These are phyloP conservation scores for Gastracanthus pulcherrimus DNA, from an alignment of 2,888 invertebrate species.

Conservation along the genomic window DNA sequence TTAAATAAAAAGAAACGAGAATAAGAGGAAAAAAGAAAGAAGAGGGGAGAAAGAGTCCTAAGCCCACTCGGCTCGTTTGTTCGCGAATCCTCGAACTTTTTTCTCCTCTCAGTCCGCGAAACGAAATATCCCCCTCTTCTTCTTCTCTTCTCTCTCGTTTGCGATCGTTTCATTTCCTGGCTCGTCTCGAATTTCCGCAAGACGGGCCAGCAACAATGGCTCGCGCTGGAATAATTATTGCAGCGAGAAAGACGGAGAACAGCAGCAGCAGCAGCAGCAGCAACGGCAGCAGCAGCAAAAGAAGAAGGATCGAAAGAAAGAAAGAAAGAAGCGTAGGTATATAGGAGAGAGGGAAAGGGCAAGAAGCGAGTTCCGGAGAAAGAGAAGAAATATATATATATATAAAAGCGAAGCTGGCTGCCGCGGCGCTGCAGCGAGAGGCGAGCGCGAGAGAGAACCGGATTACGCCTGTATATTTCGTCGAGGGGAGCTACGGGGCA, in stretches of 20 bases:
- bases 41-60: constrained; percentile 27
- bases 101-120: constrained; percentile 49
- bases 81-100: constrained; percentile 56
- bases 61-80: constrained; percentile 57
- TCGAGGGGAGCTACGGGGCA: constrained; percentile 60
- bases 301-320: background rate
- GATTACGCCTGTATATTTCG: constrained; percentile 59
- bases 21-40: constrained; percentile 1
- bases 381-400: background rate
- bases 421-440: background rate
- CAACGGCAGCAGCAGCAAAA: constrained; percentile 22
- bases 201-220: constrained; percentile 59
- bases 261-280: background rate
- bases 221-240: constrained; percentile 58
- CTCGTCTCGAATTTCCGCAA: constrained; percentile 60
- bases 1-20: constrained; percentile 54
- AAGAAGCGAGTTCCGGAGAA: background rate
- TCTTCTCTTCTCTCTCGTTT: constrained; percentile 34
- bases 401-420: background rate
- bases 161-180: constrained; percentile 59
- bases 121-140: constrained; percentile 45
- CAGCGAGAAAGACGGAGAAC: constrained; percentile 43
- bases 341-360: constrained; percentile 2
- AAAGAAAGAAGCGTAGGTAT: background rate
- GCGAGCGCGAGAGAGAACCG: constrained; percentile 44